Conservation (phyloP, 2,888 invertebrate genomes). For the Chromoteleia sp. region DNA sequence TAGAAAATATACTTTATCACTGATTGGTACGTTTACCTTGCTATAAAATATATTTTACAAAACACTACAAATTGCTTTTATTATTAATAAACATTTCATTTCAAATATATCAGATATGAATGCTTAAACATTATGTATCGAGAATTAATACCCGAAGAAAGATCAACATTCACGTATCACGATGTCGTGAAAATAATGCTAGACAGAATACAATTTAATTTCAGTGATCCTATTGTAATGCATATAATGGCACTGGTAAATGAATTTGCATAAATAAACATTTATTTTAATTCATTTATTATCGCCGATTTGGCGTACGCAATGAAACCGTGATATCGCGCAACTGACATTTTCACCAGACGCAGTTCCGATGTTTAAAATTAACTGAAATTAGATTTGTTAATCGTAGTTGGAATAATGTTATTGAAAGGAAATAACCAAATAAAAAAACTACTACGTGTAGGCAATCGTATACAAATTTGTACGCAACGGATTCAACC, state of each 20-base stretch:
- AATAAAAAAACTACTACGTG: too few relatives aligned
- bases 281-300: constrained; percentile 23
- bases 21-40: too few relatives aligned
- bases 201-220: neutral
- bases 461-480: too few relatives aligned
- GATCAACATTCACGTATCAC: neutral
- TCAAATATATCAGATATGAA: constrained; percentile 5
- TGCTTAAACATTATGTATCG: constrained; percentile 4
- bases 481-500: too few relatives aligned
- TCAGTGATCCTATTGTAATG: neutral
- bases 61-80: too few relatives aligned
- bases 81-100: constrained; percentile 16
- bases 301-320: neutral
- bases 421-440: too few relatives aligned
- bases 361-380: neutral
- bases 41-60: too few relatives aligned
- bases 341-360: constrained; percentile 6
- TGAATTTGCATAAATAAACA: constrained; percentile 14
- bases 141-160: neutral
- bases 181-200: neutral
- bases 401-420: too few relatives aligned
- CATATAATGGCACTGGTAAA: constrained; percentile 5
- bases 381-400: too few relatives aligned
- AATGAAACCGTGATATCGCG: constrained; percentile 1
- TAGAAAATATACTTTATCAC: too few relatives aligned